Base-by-base conservation (phyloP, 2,888 invertebrate species). In the Pandemis cinnamomeana region DNA sequence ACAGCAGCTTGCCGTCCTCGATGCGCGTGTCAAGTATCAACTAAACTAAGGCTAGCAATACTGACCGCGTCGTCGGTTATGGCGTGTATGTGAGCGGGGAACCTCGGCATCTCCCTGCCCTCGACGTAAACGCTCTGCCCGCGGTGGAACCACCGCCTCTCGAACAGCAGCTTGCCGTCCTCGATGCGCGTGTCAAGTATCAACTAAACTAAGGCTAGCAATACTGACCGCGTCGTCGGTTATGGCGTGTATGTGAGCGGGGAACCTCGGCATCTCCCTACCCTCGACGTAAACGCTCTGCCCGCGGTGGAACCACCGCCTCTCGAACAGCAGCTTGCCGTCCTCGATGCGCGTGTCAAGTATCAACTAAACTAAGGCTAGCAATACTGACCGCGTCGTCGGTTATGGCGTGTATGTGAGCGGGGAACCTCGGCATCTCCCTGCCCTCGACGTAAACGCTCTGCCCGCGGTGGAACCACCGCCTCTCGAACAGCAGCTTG, bases 401-500 rank as follows among this genome's bases (percentile, higher is more conserved):
- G 67, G 98, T 98, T 83, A 99, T 98, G 55, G 98, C 97, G 75
- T 98, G 97, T 86, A 99, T 98, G 80, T 98, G 97, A 0, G 97
- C 99, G 62, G 98, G 96, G 87, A 98, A 98, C 85, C 97, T 96
- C 5, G 97, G 95, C 84, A 97, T 93, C 80, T 99, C 99, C 78
- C 97, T 96, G 27, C 98, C 98, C 91, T 98, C 98, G 5, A 98
- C 96, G 89, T 97, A 98, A 51, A 99, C 97, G 77, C 98, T 97
- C 91, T 99, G 99, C 0, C 99, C 99, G 77, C 99, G 95, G 86
- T 99, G 98, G 92, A 97, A 99, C 99, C 99, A 99, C 86, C 98
- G 95, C 78, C 98, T 96, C 91, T 99, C 99, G 91, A 98, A 99
- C 84, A 98, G 94, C 76, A 99, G 93, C 92, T 99, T 98, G 70